phyloP scores from a whole-genome alignment of 1,140 invertebrate genomes.

The Drosophila lini region DNA sequence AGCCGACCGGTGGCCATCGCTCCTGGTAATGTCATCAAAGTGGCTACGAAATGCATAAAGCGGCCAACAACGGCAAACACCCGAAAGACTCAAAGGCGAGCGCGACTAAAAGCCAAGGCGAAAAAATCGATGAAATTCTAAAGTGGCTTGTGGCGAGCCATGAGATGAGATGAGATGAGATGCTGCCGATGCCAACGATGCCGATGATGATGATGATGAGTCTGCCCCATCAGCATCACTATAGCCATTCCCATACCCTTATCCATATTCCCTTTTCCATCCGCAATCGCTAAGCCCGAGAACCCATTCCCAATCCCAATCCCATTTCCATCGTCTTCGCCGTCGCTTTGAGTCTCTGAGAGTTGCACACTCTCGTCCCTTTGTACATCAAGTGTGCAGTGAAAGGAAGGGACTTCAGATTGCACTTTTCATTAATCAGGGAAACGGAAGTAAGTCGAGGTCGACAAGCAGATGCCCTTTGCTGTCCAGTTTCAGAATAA shows the following conservation, averaged over 20 bases:
- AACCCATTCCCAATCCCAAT: slow-evolving; percentile 12
- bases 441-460: slow-evolving; percentile 39
- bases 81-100: slow-evolving; percentile 60
- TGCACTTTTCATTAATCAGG: slow-evolving; percentile 80
- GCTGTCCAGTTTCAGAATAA: slow-evolving; percentile 10
- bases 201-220: slow-evolving; percentile 30
- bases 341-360: slow-evolving; percentile 50
- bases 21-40: slow-evolving; percentile 79
- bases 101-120: slow-evolving; percentile 63
- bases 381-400: slow-evolving; percentile 58
- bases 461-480: slow-evolving; percentile 25
- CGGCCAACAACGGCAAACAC: slow-evolving; percentile 52
- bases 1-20: slow-evolving; percentile 8
- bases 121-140: slow-evolving; percentile 74
- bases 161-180: background rate
- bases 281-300: slow-evolving; percentile 28
- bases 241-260: slow-evolving; percentile 22
- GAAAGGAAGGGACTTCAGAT: slow-evolving; percentile 40
- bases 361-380: slow-evolving; percentile 60
- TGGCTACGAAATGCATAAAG: slow-evolving; percentile 80
- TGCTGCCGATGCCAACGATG: background rate
- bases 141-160: slow-evolving; percentile 64
- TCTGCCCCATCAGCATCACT: slow-evolving; percentile 22
- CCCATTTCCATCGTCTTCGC: slow-evolving; percentile 44
- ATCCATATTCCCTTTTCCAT: slow-evolving; percentile 27